Evolutionary conservation across 2,113 vertebrate species (phyloP), one percentile per base, ranked within the genome.

Genomic region (Microcebus jonahi): DNA sequence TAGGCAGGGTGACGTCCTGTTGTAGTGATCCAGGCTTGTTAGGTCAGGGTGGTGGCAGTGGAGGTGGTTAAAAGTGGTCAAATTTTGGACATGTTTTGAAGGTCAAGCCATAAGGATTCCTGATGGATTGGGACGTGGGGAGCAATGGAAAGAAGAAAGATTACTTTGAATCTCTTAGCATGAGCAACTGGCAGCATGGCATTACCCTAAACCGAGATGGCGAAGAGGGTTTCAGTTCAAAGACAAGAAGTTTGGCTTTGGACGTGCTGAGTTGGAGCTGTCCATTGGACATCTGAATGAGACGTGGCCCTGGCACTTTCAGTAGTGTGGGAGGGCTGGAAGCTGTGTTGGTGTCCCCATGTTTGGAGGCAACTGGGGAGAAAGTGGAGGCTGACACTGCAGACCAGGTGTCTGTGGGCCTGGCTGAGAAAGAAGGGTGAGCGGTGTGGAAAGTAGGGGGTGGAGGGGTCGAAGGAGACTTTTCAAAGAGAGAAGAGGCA

Each of bases 221-320:
- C 21, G 13, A 59, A 85, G 81, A 23, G 77, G 55, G 29, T 73
- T 90, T 68, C 75, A 42, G 34, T 45, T 90, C 20, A 34, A 42
- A 92, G 61, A 31, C 53, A 14, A 67, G 36, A 77, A 53, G n/a
- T 84, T 86, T 68, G 13, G 14, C 73, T 89, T 86, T 70, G 88
- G 63, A 48, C 39, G 23, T 13, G 8, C 10, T 92, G 67, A 67
- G 31, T 80, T 83, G 21, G 63, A 92, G 50, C 39, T 77, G 29
- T 65, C 45, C 55, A 34, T 2, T 18, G 68, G 29, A 48, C 61
- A 55, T 53, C 34, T 31, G 34, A 50, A 6, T 63, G 15, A 15
- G 27, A 45, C 75, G 31, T 88, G 14, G 50, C 36, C 45, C 17
- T 14, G 50, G 29, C 31, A 6, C 63, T 79, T 82, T 71, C 57